These are phyloP conservation scores for Tragelaphus eurycerus DNA, from an alignment of 2,797 vertebrate species.

Conservation along the genomic window DNA sequence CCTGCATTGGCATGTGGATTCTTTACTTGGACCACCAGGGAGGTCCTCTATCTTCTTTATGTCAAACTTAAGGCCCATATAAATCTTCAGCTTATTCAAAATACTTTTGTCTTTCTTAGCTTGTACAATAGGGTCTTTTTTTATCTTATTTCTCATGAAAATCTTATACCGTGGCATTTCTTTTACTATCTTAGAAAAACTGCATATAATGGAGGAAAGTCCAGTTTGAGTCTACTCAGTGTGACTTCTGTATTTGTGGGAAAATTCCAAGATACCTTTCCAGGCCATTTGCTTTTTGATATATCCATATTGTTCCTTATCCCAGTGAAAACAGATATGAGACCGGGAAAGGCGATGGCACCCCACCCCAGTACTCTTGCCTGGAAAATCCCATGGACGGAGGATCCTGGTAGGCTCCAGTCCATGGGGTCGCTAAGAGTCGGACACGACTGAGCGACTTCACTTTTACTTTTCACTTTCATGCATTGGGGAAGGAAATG, in stretches of 20 bases:
- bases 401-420: too few relatives aligned
- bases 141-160: constrained; percentile 10
- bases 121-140: constrained; percentile 12
- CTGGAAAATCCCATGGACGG: too few relatives aligned
- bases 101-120: constrained; percentile 6
- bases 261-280: constrained; percentile 44
- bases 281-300: constrained; percentile 52
- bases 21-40: neutral
- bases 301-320: constrained; percentile 56
- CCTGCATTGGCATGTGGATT: neutral
- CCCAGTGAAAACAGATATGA: constrained; percentile 59
- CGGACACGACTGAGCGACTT: too few relatives aligned
- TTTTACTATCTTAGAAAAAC: constrained; percentile 38
- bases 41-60: neutral
- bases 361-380: too few relatives aligned
- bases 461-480: too few relatives aligned
- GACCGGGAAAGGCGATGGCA: too few relatives aligned
- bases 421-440: too few relatives aligned
- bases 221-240: constrained; percentile 1
- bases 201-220: neutral
- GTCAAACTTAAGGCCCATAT: neutral
- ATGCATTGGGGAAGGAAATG: too few relatives aligned
- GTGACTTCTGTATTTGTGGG: neutral
- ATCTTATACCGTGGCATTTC: constrained; percentile 3
- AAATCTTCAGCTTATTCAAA: neutral